phyloP scores from a whole-genome alignment of 2,888 invertebrate species.

The Hermodice carunculata region DNA sequence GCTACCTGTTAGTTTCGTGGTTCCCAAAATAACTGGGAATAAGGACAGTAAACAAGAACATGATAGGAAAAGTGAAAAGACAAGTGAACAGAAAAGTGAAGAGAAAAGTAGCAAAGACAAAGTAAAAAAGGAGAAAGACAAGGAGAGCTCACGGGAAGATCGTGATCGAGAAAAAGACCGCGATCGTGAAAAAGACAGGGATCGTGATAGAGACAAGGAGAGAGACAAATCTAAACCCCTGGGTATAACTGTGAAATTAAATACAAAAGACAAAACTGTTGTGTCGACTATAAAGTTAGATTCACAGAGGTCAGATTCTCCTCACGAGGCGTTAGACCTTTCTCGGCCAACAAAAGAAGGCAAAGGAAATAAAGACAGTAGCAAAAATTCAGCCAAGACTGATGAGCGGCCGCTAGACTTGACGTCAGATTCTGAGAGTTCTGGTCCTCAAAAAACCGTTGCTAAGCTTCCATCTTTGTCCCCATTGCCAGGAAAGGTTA shows the following conservation, averaged over 20 bases:
- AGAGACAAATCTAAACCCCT: no score
- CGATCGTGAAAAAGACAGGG: conserved; percentile 13
- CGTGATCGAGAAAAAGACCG: background rate
- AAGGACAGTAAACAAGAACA: no score
- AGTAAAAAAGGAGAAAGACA: conserved; percentile 1
- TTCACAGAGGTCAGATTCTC: background rate
- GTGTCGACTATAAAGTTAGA: conserved; percentile 4
- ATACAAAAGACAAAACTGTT: conserved; percentile 25
- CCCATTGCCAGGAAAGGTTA: conserved; percentile 4
- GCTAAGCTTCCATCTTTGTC: conserved; percentile 10
- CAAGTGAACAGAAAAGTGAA: no score
- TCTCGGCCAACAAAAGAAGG: no score
- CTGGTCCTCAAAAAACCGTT: background rate
- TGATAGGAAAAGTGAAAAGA: no score
- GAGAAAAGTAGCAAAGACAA: conserved; percentile 20
- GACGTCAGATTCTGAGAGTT: background rate
- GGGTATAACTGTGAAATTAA: conserved; percentile 27
- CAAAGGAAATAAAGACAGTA: background rate
- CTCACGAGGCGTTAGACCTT: no score
- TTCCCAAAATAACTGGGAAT: no score
- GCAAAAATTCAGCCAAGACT: background rate
- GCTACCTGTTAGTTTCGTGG: no score
- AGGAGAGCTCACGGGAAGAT: conserved; percentile 11
- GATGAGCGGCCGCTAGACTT: background rate
- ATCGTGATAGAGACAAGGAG: no score